phyloP scores from a whole-genome alignment of 2,888 invertebrate genomes.

The Camptogramma bilineatum region DNA sequence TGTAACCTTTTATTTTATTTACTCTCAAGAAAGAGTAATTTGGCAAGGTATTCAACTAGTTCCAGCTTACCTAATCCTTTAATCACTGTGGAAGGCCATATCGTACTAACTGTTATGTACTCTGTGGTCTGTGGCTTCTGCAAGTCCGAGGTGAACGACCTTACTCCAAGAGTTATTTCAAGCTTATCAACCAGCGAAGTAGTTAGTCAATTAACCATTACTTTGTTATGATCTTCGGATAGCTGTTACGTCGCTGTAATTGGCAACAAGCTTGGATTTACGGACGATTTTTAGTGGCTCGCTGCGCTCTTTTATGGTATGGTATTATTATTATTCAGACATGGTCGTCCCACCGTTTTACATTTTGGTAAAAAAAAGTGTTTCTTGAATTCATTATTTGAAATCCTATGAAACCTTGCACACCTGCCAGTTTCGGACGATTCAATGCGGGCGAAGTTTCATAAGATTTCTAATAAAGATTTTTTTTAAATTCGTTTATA shows the following conservation, averaged over 20 bases:
- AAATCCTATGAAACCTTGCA: too few relatives aligned
- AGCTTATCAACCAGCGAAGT: slow-evolving; percentile 12
- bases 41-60: slow-evolving; percentile 1
- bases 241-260: not conserved
- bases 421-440: too few relatives aligned
- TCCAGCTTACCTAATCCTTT: slow-evolving; percentile 15
- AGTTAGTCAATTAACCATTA: not conserved
- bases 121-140: slow-evolving; percentile 13
- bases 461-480: too few relatives aligned
- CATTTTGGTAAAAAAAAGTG: too few relatives aligned
- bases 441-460: too few relatives aligned
- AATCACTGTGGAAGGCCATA: slow-evolving; percentile 18
- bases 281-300: too few relatives aligned
- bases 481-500: too few relatives aligned
- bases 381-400: too few relatives aligned
- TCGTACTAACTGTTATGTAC: slow-evolving; percentile 1
- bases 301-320: too few relatives aligned
- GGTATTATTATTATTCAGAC: too few relatives aligned
- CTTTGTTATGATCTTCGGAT: not conserved
- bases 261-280: too few relatives aligned
- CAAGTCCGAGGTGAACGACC: slow-evolving; percentile 28
- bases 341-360: too few relatives aligned
- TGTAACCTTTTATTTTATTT: not conserved
- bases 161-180: slow-evolving; percentile 18
- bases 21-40: not conserved